Base-by-base conservation (phyloP, 2,888 invertebrate genomes). In the Folsomia candida region DNA sequence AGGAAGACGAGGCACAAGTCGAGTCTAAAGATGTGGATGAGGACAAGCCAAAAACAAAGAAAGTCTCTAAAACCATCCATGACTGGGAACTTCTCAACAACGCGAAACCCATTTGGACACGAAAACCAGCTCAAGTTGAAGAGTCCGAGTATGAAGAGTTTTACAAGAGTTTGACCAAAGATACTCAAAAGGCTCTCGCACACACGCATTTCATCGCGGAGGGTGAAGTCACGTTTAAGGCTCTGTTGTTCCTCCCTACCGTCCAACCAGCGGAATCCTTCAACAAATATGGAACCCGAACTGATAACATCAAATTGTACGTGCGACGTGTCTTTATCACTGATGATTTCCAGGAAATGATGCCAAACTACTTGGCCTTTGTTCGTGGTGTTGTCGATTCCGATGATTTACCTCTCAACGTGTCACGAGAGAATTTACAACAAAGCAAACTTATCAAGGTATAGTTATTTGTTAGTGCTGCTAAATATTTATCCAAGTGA, bases 281-380 rank as follows among this genome's bases (percentile, higher is more conserved):
- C 88, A 95, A 95, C 85, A 90, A 90, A 82, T 98, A 98, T 83
- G 98, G 97, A 80, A 92, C 94, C 78, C 92, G 92, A 82, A 90
- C 91, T 2, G 97, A 97, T 83, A 91, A 94, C 84, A 97, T 97
- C 82, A 97, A 97, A 87, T 87, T 99, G 74, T 99, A 94, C 84
- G 99, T 99, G 69, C 89, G 98, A 72, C 88, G 99, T 74, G 99
- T 99, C 20, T 99, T 99, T 86, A 99, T 99, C 85, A 98, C 98
- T 9, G 98, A 99, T 84, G 96, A 99, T 86, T 98, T 99, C 87
- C 94, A 94, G 83, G 98, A 99, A 83, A 94, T 99, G 91, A 94
- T 99, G 91, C 98, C 99, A 78, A 96, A 93, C 83, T 99, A 97
- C 84, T 87, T 99, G 80, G 90, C 89, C 79, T 99, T 99, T 84